phyloP scores from a whole-genome alignment of 2,888 invertebrate genomes.

The Heliconius aoede region DNA sequence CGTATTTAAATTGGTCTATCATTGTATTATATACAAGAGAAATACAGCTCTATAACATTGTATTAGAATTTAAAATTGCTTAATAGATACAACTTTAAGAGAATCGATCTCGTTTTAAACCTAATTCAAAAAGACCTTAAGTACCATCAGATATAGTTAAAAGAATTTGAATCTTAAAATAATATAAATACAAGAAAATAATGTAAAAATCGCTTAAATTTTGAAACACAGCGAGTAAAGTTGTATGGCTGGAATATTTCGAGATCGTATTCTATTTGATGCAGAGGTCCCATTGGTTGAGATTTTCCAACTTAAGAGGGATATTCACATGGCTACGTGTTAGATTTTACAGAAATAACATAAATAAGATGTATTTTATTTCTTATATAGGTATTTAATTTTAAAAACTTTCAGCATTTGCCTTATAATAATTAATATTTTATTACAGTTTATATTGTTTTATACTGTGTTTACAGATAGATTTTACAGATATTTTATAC shows the following conservation, averaged over 20 bases:
- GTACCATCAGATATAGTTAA: constrained; percentile 46
- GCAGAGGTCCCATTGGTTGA: constrained; percentile 64
- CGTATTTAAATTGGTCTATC: constrained; percentile 79
- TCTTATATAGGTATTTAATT: not conserved
- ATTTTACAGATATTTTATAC: too few species aligned
- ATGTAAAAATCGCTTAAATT: constrained; percentile 50
- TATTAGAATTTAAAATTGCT: constrained; percentile 50
- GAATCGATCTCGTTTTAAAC: constrained; percentile 77
- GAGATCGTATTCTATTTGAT: constrained; percentile 63
- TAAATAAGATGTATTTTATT: constrained; percentile 2
- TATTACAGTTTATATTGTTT: not conserved
- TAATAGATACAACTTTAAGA: constrained; percentile 61
- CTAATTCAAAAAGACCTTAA: constrained; percentile 56
- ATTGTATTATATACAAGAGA: constrained; percentile 53
- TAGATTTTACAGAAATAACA: not conserved
- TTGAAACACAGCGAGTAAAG: constrained; percentile 61
- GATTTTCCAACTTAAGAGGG: constrained; percentile 51
- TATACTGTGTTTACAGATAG: too few species aligned
- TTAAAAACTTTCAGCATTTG: not conserved
- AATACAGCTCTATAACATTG: constrained; percentile 45
- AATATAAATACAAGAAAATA: not conserved
- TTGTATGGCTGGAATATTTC: constrained; percentile 71
- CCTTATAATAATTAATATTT: not conserved
- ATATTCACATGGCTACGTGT: constrained; percentile 30
- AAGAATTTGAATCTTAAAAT: constrained; percentile 52